Conservation (phyloP, 2,113 vertebrate species). For the Ochotona princeps region DNA sequence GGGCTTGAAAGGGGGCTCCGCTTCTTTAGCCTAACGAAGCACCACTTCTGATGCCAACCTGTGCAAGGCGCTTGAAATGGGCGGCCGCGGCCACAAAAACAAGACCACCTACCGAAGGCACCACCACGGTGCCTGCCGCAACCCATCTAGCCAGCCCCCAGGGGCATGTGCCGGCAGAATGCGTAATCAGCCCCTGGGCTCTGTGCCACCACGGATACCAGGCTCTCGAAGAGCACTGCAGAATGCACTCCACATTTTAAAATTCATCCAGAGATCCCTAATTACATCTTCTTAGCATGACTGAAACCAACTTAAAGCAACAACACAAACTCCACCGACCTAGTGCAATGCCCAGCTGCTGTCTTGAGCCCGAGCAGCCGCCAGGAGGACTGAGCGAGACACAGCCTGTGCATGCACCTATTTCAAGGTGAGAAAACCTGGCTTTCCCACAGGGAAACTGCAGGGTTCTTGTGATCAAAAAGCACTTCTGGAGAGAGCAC, state of each 20-base stretch:
- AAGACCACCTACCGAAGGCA: constrained; percentile 84
- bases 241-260: constrained; percentile 70
- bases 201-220: constrained; percentile 74
- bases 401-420: not conserved
- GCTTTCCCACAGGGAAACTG: not conserved
- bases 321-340: not conserved
- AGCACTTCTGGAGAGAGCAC: not conserved
- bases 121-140: constrained; percentile 77
- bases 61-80: constrained; percentile 74
- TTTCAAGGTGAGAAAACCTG: constrained; percentile 12
- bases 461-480: not conserved
- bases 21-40: constrained; percentile 55
- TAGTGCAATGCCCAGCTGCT: not conserved
- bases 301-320: constrained; percentile 65
- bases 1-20: constrained; percentile 69
- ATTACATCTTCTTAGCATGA: constrained; percentile 65
- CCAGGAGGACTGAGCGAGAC: not conserved
- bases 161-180: constrained; percentile 72
- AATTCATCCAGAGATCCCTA: constrained; percentile 67
- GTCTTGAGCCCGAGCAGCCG: not conserved
- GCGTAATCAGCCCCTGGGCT: constrained; percentile 73
- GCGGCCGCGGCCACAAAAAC: constrained; percentile 71
- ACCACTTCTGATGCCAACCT: constrained; percentile 66
- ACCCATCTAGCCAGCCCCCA: constrained; percentile 84
- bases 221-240: constrained; percentile 72